Percentiles rank a stretch among this genome's conserved stretches.
Conservation (phyloP, 2,797 vertebrate genomes). For the Microctenopoma lineatum region DNA sequence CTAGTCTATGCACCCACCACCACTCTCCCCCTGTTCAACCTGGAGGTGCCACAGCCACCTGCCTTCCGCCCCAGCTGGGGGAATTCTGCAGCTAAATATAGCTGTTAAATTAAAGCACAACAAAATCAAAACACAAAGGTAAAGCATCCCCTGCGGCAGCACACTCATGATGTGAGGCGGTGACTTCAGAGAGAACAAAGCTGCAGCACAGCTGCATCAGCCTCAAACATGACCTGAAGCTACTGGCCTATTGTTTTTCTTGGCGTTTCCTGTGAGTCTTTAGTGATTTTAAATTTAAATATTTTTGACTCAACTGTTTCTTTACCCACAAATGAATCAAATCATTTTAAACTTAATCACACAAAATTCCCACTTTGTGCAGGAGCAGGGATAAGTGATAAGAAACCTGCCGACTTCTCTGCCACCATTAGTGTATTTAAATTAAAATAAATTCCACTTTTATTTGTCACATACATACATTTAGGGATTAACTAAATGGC, state of each 20-base stretch:
- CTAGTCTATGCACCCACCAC: constrained; percentile 13
- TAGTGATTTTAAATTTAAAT: constrained; percentile 10
- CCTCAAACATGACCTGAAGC: constrained; percentile 55
- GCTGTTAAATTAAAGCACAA: constrained; percentile 70
- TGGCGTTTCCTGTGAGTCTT: constrained; percentile 40
- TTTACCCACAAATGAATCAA: no score
- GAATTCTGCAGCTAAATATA: constrained; percentile 82
- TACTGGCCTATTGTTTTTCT: constrained; percentile 54
- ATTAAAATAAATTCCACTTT: no score
- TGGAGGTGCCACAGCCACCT: constrained; percentile 77
- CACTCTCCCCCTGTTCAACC: constrained; percentile 7
- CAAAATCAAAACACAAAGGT: constrained; percentile 77
- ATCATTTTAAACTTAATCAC: no score
- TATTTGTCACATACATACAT: no score
- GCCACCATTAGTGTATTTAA: no score
- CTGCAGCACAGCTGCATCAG: constrained; percentile 63
- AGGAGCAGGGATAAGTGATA: no score
- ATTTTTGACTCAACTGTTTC: no score
- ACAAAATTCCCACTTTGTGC: no score
- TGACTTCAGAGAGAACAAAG: constrained; percentile 73
- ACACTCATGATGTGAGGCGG: constrained; percentile 49
- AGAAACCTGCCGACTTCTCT: no score
- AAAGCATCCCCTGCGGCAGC: constrained; percentile 54
- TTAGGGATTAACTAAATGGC: no score
- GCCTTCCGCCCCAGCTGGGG: constrained; percentile 76